Evolutionary conservation across 2,888 invertebrate genomes (phyloP), one percentile per base, ranked within the genome.

Genomic region (Acanthacorydalis orientalis): DNA sequence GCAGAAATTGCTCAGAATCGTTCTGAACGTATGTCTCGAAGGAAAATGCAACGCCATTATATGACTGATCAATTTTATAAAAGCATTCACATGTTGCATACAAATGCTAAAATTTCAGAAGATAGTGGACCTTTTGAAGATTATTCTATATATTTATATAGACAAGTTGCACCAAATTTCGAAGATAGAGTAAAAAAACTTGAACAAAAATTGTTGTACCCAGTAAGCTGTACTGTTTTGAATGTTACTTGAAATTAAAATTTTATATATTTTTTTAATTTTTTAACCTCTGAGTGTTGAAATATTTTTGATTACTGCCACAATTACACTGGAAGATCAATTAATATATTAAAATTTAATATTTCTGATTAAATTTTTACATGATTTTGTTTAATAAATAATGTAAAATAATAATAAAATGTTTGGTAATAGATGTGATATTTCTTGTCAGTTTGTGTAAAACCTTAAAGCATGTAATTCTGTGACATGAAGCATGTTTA

Each of bases 81-180:
- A 67, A 88, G 87, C 62, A 73, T 89, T 67, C 84, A 83, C 64
- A 83, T 89, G 82, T 67, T 89, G 57, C 83, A 85, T 57, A 77
- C 81, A 2, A 87, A 86, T 62, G 80, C 78, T 43, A 75, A 79
- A 51, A 69, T 72, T 46, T 74, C 76, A 44, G 75, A 78, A 31
- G 70, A 72, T 4, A 68, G 69, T 47, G 67, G 67, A 53, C 80
- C 84, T 50, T 77, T 86, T 59, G 83, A 87, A 67, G 83, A 88
- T 67, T 86, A 87, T 68, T 84, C 86, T 31, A 74, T 89, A 59
- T 86, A 83, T 67, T 74, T 88, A 59, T 90, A 89, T 67, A 75
- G 89, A 46, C 86, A 87, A 64, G 83, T 80, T 49, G 88, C 89
- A 12, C 83, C 85, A 7, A 77, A 83, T 61, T 89, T 89, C 68